Conservation (phyloP, 2,888 invertebrate species). For the Platycnemis pennipes region DNA sequence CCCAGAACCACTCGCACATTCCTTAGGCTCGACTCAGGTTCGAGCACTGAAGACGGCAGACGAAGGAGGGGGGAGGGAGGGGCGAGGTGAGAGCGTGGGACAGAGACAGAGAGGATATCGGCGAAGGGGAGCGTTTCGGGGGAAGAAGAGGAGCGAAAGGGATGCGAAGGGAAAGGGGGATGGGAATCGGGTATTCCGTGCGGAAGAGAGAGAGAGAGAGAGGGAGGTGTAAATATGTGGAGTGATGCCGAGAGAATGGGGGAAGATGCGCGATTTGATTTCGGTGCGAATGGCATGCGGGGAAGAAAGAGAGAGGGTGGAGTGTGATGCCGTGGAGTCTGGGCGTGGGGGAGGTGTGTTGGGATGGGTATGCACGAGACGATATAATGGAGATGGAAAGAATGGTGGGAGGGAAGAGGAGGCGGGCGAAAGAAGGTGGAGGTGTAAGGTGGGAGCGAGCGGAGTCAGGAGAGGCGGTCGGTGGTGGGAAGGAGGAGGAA, state of each 20-base stretch:
- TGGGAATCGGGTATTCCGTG: neutral
- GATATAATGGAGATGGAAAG: neutral
- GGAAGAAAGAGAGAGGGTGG: neutral
- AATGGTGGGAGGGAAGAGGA: neutral
- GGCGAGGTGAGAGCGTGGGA: neutral
- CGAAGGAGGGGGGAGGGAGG: neutral
- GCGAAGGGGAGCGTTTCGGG: neutral
- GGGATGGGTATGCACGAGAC: neutral
- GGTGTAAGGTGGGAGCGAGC: slow-evolving; percentile 13
- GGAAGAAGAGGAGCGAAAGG: neutral
- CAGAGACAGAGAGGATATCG: neutral
- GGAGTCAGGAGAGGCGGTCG: neutral
- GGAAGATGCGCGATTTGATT: neutral
- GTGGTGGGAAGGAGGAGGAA: neutral
- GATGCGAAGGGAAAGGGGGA: neutral
- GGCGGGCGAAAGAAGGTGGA: neutral
- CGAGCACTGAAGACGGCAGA: neutral
- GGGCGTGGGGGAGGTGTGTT: neutral
- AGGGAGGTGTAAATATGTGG: slow-evolving; percentile 24
- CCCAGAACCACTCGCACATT: neutral
- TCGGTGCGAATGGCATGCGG: slow-evolving; percentile 22
- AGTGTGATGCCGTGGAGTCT: neutral
- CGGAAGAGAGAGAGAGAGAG: neutral
- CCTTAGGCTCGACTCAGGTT: neutral
- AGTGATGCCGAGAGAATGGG: neutral